phyloP scores from a whole-genome alignment of 1,140 invertebrate genomes.

The Saccostrea echinata region DNA sequence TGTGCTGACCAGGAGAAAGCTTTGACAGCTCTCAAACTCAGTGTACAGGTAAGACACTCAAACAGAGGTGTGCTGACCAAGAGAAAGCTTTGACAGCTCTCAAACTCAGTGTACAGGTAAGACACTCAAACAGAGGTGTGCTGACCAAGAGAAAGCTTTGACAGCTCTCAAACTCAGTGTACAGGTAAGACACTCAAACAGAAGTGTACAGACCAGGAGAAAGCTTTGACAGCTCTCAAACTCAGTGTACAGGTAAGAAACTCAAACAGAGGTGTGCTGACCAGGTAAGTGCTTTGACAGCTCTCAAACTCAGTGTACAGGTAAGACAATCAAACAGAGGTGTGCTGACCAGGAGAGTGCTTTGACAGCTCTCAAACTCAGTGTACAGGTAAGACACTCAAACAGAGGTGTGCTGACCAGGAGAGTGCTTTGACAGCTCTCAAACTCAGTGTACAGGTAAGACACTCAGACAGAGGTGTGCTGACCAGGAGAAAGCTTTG shows the following conservation, averaged over 20 bases:
- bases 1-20: background rate
- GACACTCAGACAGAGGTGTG: background rate
- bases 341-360: background rate
- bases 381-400: background rate
- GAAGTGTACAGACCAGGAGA: background rate
- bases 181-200: background rate
- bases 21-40: no score
- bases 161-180: no score
- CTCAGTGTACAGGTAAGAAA: background rate
- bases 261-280: background rate
- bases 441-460: no score
- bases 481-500: background rate
- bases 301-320: no score
- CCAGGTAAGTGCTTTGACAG: no score
- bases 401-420: background rate
- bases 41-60: background rate
- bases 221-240: no score
- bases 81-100: no score
- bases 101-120: no score
- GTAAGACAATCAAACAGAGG: background rate
- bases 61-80: background rate
- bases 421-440: no score
- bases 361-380: no score
- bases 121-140: background rate
- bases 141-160: background rate